A percentile compares a stretch with the other conserved stretches of the same genome.
These are phyloP conservation scores for Apotomis capreana DNA, from an alignment of 2,888 invertebrate genomes.

Conservation along the genomic window DNA sequence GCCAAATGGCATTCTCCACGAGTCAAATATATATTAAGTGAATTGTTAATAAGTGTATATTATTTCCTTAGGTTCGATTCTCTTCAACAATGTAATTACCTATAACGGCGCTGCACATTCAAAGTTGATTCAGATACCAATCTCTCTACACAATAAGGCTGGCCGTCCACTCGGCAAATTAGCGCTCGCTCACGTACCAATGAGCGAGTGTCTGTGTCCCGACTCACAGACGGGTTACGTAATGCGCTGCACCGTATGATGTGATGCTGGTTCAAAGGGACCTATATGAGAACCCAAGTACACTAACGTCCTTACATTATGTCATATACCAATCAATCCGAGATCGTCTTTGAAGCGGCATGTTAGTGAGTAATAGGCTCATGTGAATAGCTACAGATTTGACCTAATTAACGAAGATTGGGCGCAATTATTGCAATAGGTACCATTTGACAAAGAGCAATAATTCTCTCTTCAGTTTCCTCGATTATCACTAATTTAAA, in stretches of 20 bases:
- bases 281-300: conserved; percentile 18
- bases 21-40: too few species aligned
- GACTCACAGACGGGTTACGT: conserved; percentile 31
- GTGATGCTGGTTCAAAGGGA: conserved; percentile 22
- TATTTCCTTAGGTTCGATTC: too few species aligned
- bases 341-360: neutral
- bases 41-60: too few species aligned
- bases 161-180: conserved; percentile 29
- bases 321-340: neutral
- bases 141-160: conserved; percentile 16
- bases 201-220: conserved; percentile 27
- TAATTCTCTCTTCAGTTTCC: too few species aligned
- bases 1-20: too few species aligned
- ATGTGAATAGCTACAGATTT: neutral
- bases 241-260: conserved; percentile 30
- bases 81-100: neutral
- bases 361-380: neutral
- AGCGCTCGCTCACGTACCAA: conserved; percentile 32
- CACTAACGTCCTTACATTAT: conserved; percentile 11
- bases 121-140: conserved; percentile 18
- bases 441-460: too few species aligned
- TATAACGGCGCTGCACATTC: neutral
- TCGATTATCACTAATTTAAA: too few species aligned
- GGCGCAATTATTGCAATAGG: too few species aligned
- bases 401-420: neutral